Evolutionary conservation across 1,140 invertebrate species (phyloP), one percentile per base, ranked within the genome.

Genomic region (Copidosoma floridanum): DNA sequence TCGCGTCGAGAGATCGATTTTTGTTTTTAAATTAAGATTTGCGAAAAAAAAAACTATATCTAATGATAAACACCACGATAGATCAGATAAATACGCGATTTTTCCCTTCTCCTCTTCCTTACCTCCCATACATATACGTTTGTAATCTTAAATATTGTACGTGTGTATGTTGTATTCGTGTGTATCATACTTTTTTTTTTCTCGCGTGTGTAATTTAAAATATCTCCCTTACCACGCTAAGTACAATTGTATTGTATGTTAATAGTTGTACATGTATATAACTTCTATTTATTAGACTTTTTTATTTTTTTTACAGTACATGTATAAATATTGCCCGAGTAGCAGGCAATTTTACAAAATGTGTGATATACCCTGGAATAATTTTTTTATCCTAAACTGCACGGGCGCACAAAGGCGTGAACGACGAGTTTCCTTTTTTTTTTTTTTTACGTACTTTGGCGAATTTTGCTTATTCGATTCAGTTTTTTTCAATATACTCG

Each of bases 341-440:
- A 75, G 69, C 68, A 75, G 70, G 77, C 74, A 75, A 75, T 78
- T 78, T 75, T 80, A 73, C 69, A 77, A 79, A 77, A 69, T 67
- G 61, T n/a, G n/a, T 79, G 77, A 47, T 46, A 32, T 59, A 76
- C 75, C 73, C 71, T 75, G 73, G 66, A 74, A 71, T 73, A 72
- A 71, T 71, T 64, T 63, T 66, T 66, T 57, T n/a, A n/a, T n/a
- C n/a, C n/a, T n/a, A n/a, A 61, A 59, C 57, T 65, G 67, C 61
- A n/a, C n/a, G 32, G 46, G 21, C 24, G 41, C 32, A 40, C 51
- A 38, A 63, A 60, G 46, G 58, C 61, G 53, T 24, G 56, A 56
- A 55, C 46, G n/a, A 50, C 63, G 51, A 54, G 67, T 61, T 66
- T 50, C 57, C 62, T 63, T 32, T 32, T 8, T 32, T 57, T n/a